These are phyloP conservation scores for Sebastes alutus DNA, from an alignment of 2,797 vertebrate species.

Conservation along the genomic window DNA sequence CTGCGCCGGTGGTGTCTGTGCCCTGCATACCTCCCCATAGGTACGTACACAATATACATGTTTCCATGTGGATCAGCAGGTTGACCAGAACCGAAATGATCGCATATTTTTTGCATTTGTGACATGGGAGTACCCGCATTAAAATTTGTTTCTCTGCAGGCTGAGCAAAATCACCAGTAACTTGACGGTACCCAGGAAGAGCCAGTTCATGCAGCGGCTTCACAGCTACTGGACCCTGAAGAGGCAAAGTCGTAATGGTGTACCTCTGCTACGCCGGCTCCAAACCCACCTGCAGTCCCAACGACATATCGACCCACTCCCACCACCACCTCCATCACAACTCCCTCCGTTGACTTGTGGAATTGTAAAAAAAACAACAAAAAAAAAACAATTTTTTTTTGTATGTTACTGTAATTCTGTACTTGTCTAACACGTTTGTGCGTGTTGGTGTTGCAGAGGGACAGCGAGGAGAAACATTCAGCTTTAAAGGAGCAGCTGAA, in stretches of 20 bases:
- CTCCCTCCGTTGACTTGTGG: constrained; percentile 53
- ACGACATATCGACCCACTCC: constrained; percentile 88
- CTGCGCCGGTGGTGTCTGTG: constrained; percentile 96
- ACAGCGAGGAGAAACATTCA: constrained; percentile 93
- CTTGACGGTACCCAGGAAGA: constrained; percentile 94
- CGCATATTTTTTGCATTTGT: not conserved
- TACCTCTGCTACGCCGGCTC: constrained; percentile 94
- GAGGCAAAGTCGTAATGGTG: constrained; percentile 97
- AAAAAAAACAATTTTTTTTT: not conserved
- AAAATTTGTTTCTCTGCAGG: constrained; percentile 74
- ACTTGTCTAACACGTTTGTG: constrained; percentile 5
- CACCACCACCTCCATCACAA: constrained; percentile 62
- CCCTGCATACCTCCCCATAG: constrained; percentile 98
- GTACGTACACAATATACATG: constrained; percentile 63
- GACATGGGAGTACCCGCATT: not conserved
- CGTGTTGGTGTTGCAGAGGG: constrained; percentile 81
- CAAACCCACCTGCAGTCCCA: constrained; percentile 98
- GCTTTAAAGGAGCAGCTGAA: constrained; percentile 98
- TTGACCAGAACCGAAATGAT: not conserved
- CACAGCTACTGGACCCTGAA: constrained; percentile 99
- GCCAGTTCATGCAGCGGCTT: constrained; percentile 99
- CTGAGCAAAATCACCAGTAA: constrained; percentile 98
- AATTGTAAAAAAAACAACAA: not conserved
- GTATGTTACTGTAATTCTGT: not conserved
- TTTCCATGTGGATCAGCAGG: not conserved